A percentile compares a stretch with the other conserved stretches of the same genome.
Evolutionary conservation across 92 coral and sea anemone species (phyloP).

Genomic region (Porites lobata): DNA sequence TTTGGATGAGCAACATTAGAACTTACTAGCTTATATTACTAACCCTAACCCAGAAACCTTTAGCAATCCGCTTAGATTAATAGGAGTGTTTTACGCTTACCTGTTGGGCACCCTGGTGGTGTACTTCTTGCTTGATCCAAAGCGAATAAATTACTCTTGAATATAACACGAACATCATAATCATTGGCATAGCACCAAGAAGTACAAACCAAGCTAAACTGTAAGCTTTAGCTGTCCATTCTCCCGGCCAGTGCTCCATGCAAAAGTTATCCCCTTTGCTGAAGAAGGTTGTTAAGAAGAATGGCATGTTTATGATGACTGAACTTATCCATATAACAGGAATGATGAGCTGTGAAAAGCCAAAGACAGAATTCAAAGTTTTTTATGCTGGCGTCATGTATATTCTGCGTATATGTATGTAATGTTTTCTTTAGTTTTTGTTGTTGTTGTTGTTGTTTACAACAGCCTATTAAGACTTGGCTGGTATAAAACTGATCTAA

Average conservation of each 20-base stretch:
- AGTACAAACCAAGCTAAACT: conserved; percentile 26
- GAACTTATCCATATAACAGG: conserved; percentile 4
- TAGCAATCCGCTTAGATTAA: too few relatives aligned
- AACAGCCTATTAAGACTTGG: too few relatives aligned
- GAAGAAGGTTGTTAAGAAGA: conserved; percentile 18
- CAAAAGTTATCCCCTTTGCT: conserved; percentile 17
- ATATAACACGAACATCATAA: conserved; percentile 1
- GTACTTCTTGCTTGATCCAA: conserved; percentile 1
- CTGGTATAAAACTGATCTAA: too few relatives aligned
- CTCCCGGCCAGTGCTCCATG: conserved; percentile 14
- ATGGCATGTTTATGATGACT: background rate
- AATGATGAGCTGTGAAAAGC: background rate
- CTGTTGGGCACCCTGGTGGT: background rate
- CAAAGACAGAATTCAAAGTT: background rate
- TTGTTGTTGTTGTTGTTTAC: too few relatives aligned
- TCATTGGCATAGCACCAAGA: conserved; percentile 8
- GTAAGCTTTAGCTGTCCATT: conserved; percentile 26
- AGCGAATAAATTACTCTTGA: conserved; percentile 9
- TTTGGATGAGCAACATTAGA: too few relatives aligned
- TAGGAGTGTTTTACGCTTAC: background rate
- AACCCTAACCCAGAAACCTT: too few relatives aligned
- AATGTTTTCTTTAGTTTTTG: too few relatives aligned
- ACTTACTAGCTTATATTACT: too few relatives aligned
- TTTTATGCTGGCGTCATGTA: too few relatives aligned
- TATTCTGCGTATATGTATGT: too few relatives aligned